Base-by-base conservation (phyloP, 2,888 invertebrate species). In the Axea sp. region DNA sequence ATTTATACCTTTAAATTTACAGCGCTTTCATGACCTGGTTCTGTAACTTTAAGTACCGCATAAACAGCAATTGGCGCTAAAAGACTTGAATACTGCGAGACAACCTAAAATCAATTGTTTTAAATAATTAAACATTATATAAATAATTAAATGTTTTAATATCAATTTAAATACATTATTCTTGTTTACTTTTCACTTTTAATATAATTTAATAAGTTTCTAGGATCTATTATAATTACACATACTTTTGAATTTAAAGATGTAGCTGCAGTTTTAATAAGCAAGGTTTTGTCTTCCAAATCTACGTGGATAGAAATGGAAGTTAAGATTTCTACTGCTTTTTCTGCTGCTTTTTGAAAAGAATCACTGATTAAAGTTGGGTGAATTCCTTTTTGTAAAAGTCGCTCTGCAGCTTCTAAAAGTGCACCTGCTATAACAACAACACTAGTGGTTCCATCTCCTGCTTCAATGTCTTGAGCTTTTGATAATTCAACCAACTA, bases 381-480 rank as follows among this genome's bases (percentile, higher is more conserved):
- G 86, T 99, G 99, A 82, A 99, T 96, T 41, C 99, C 98, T 88
- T 96, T 96, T 64, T 92, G 92, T 17, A 99, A 89, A 7, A 99
- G 90, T 84, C 96, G 96, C 86, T 97, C 95, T 47, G 97, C 95
- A 49, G 98, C 96, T 88, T 99, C 98, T 53, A 99, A 89, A 45
- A 99, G 88, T 76, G 98, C 96, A 45, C 99, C 99, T 78, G 98
- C 99, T 82, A 99, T 93, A 3, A 99, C 96, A 5, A 99, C 99
- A 55, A 99, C 99, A 12, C 98, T 96, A 5, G 99, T 99, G 12
- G 99, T 99, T 65, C 99, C 99, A 90, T 99, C 99, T 39, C 99
- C 99, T 81, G 99, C 99, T 89, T 99, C 99, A 81, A 98, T 93
- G 88, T 99, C 99, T 89, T 99, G 99, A 9, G 99, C 99, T 83